Conservation (phyloP, 2,888 invertebrate genomes). For the Tachina fera region DNA sequence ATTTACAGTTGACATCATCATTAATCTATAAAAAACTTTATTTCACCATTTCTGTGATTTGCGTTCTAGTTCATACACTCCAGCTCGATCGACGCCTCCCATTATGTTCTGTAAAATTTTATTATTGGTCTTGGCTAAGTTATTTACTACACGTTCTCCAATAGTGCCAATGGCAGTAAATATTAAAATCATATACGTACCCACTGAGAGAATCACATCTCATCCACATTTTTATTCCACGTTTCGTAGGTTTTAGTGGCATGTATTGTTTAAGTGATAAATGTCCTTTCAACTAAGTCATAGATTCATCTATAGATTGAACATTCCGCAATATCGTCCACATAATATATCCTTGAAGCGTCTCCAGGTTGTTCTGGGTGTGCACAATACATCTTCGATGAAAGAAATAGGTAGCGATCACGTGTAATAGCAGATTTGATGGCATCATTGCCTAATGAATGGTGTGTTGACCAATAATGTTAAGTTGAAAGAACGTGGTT, state of each 20-base stretch:
- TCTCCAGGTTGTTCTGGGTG: too few species aligned
- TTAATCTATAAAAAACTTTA: slow-evolving; percentile 66
- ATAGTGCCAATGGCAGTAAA: slow-evolving; percentile 31
- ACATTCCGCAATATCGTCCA: slow-evolving; percentile 46
- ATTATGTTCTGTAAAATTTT: too few species aligned
- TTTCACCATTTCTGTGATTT: slow-evolving; percentile 70
- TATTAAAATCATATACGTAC: slow-evolving; percentile 15
- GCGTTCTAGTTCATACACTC: too few species aligned
- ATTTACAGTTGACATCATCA: slow-evolving; percentile 64
- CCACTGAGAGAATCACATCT: slow-evolving; percentile 16
- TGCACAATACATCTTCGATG: too few species aligned
- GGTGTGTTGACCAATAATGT: too few species aligned
- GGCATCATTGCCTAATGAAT: too few species aligned
- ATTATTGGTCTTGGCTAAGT: slow-evolving; percentile 36
- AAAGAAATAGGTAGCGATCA: too few species aligned
- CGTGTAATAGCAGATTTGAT: too few species aligned
- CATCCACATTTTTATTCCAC: slow-evolving; percentile 3
- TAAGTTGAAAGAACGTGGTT: too few species aligned
- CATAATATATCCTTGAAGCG: slow-evolving; percentile 40
- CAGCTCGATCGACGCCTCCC: too few species aligned
- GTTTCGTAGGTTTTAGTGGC: slow-evolving; percentile 54
- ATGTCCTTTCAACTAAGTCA: slow-evolving; percentile 68
- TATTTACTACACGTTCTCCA: slow-evolving; percentile 8
- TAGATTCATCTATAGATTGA: slow-evolving; percentile 65
- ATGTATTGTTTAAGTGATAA: slow-evolving; percentile 63